Evolutionary conservation across 1,140 invertebrate species (phyloP), one percentile per base, ranked within the genome.

Genomic region (Trichonephila clavipes): DNA sequence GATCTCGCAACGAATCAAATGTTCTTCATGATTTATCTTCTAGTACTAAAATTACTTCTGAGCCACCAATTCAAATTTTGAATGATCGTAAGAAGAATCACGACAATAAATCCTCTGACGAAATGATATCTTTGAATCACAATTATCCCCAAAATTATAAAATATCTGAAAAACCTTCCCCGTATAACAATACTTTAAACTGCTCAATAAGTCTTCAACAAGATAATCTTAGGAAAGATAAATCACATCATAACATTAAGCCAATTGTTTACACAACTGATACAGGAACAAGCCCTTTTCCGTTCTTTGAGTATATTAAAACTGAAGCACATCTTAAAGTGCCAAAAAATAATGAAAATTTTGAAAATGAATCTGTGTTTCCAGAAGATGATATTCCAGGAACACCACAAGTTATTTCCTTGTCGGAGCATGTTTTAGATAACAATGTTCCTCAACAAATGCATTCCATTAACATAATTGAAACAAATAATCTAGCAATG

Each of bases 261-360:
- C 16, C 28, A 34, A 16, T 19, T 6, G 34, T 34, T 18, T 19
- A 7, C 18, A 34, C 14, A 2, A 18, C 14, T 77, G 72, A 77
- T 77, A 18, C 72, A 16, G 72, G 34, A 34, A 77, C 72, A 77
- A 77, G 72, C 34, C 72, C 72, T 77, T 40, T 69, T 40, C 72
- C 18, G 6, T 34, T 7, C 7, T 40, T 18, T 18, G 18, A 77
- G 28, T 77, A 77, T 19, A 2, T 34, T 7, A 7, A 77, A 69
- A 69, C 7, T 2, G 10, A 24, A 2, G 10, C 28, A 40, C 16
- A 77, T 12, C 1, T 14, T 28, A 40, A 19, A 34, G 18, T 4
- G 14, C 28, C 72, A 14, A 40, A 34, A 77, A 40, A 77, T 34
- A 77, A 2, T 34, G 12, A 77, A 40, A 40, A 77, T 34, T 40